Evolutionary conservation across 2,797 vertebrate species (phyloP), one percentile per base, ranked within the genome.

Genomic region (Girardinus metallicus): DNA sequence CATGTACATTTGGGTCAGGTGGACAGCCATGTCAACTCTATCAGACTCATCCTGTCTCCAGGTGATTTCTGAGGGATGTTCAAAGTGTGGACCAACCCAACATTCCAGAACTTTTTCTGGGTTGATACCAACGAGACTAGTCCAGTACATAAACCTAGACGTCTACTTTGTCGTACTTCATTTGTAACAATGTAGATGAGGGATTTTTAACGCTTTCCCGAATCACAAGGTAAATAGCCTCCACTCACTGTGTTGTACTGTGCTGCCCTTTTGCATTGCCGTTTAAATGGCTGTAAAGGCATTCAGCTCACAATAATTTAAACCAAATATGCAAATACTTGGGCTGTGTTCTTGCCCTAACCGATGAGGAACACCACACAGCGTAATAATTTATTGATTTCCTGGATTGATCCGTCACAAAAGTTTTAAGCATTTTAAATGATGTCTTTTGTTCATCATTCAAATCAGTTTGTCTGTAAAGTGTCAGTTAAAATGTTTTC

Each of bases 171-270:
- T 74, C 18, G 8, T 10, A 5, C n/a, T 76, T 85, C 29, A 60
- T 62, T 43, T 78, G 18, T 49, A 71, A 62, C 66, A 15, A n/a
- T 36, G 70, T 73, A 21, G 44, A 73, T 44, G 76, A 73, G 21
- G 53, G 41, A 74, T 76, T 85, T 80, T 88, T 76, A 72, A 81
- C 64, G 5, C 79, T 75, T 77, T 81, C 23, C 46, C 26, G 73
- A 78, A 72, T 53, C 77, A 77, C 80, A 62, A 68, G 78, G 13
- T 57, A 41, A 90, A 74, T 55, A 12, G 75, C 9, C 2, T 66
- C 68, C 76, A 80, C 73, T 78, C 44, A 13, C 1, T 70, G 76
- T n/a, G n/a, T n/a, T n/a, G n/a, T 71, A 1, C 39, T 41, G 26
- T 68, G 9, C 46, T 39, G n/a, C 46, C 47, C 51, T 66, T 70